phyloP scores from a whole-genome alignment of 1,140 invertebrate species.

The Proales similis region DNA sequence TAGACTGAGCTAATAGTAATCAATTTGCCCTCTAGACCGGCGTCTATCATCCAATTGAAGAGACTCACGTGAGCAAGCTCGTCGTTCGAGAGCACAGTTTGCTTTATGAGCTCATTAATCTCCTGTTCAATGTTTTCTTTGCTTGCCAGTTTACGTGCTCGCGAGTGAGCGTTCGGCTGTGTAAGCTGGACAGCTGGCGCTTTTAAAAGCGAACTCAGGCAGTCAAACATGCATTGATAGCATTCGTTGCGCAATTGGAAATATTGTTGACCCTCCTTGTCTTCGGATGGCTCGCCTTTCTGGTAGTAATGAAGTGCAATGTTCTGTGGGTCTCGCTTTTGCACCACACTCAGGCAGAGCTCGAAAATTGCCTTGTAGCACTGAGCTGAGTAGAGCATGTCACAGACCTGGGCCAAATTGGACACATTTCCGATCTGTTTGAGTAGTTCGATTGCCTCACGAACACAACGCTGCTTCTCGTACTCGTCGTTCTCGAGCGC shows the following conservation, averaged over 20 bases:
- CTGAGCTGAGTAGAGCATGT: slow-evolving; percentile 52
- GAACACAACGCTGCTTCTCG: slow-evolving; percentile 12
- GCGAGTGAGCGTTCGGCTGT: slow-evolving; percentile 48
- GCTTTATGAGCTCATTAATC: slow-evolving; percentile 53
- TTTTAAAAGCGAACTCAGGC: slow-evolving; percentile 70
- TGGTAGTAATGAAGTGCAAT: slow-evolving; percentile 79
- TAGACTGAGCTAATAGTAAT: slow-evolving; percentile 66
- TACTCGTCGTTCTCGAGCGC: slow-evolving; percentile 29
- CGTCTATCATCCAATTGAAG: slow-evolving; percentile 84
- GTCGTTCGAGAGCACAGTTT: slow-evolving; percentile 61
- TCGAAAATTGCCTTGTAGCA: slow-evolving; percentile 77
- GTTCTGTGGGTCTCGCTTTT: slow-evolving; percentile 76
- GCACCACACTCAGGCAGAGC: slow-evolving; percentile 71
- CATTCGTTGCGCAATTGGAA: slow-evolving; percentile 65
- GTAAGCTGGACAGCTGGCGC: slow-evolving; percentile 51
- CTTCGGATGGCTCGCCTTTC: slow-evolving; percentile 69
- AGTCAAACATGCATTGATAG: slow-evolving; percentile 74
- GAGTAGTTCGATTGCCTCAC: slow-evolving; percentile 15
- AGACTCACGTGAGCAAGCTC: slow-evolving; percentile 79
- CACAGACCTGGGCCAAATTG: slow-evolving; percentile 65
- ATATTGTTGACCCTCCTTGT: slow-evolving; percentile 55
- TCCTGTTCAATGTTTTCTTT: slow-evolving; percentile 47
- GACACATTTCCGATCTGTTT: slow-evolving; percentile 59
- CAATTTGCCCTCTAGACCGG: slow-evolving; percentile 67
- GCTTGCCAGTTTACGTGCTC: slow-evolving; percentile 48